Percentiles rank a stretch among this genome's conserved stretches.
Evolutionary conservation across 2,113 vertebrate genomes (phyloP).

Genomic region (Quiscalus mexicanus): DNA sequence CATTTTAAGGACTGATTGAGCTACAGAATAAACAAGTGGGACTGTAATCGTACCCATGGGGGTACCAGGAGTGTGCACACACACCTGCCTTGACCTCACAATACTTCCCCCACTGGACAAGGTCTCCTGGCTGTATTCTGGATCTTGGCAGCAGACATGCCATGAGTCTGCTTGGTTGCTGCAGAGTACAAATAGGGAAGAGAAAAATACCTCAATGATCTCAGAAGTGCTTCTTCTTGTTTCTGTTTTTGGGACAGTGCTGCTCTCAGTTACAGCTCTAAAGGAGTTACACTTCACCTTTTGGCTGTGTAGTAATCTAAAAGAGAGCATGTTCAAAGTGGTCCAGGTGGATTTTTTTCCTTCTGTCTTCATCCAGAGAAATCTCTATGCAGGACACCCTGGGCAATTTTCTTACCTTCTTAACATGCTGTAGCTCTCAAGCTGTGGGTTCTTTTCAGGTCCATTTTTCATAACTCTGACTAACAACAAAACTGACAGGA

Average conservation of each 20-base stretch:
- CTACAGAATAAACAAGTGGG: neutral
- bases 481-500: conserved; percentile 34
- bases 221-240: neutral
- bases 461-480: conserved; percentile 35
- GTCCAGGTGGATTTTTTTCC: neutral
- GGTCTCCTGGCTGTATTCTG: neutral
- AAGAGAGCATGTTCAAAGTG: neutral
- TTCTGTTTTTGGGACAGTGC: neutral
- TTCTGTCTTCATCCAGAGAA: neutral
- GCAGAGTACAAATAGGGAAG: neutral
- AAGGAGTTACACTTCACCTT: neutral
- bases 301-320: neutral
- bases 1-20: neutral
- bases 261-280: neutral
- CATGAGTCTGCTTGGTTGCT: neutral
- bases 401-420: neutral
- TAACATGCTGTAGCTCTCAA: neutral
- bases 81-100: accelerated
- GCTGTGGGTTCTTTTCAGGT: neutral
- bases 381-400: neutral
- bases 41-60: neutral
- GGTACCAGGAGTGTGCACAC: neutral
- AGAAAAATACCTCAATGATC: neutral
- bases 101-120: neutral
- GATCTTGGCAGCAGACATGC: neutral